phyloP scores from a whole-genome alignment of 1,140 invertebrate genomes.

The Leptinotarsa undecemlineata region DNA sequence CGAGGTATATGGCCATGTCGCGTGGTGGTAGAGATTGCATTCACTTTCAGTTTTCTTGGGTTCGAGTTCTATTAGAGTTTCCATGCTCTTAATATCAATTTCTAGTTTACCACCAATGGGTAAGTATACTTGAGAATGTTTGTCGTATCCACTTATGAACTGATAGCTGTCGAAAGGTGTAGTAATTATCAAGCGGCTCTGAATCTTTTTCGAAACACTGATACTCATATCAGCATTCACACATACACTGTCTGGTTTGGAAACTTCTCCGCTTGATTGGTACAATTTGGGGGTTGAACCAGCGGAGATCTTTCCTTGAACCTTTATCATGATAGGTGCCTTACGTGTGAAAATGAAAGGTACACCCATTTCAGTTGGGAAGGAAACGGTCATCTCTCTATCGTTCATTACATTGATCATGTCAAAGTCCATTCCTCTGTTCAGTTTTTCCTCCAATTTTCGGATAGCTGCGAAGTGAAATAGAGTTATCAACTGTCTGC shows the following conservation, averaged over 20 bases:
- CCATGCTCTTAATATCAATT: constrained; percentile 55
- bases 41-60: constrained; percentile 55
- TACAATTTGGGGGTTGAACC: constrained; percentile 52
- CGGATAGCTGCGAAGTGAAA: constrained; percentile 47
- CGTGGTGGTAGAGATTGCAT: constrained; percentile 60
- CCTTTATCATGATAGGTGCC: constrained; percentile 57
- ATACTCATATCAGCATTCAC: constrained; percentile 56
- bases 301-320: constrained; percentile 57
- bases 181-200: constrained; percentile 65
- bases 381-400: constrained; percentile 61
- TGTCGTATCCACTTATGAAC: constrained; percentile 64
- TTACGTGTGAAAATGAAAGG: constrained; percentile 66
- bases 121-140: constrained; percentile 61
- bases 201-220: constrained; percentile 58
- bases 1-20: constrained; percentile 63
- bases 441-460: constrained; percentile 53
- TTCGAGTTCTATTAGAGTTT: constrained; percentile 55
- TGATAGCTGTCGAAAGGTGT: constrained; percentile 64
- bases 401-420: constrained; percentile 61
- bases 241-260: constrained; percentile 51
- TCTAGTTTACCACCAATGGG: constrained; percentile 58
- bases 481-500: background rate
- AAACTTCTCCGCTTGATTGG: constrained; percentile 34
- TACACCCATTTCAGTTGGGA: constrained; percentile 69
- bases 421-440: constrained; percentile 58